Evolutionary conservation across 2,797 vertebrate species (phyloP).

Genomic region (Cyclopterus lumpus): DNA sequence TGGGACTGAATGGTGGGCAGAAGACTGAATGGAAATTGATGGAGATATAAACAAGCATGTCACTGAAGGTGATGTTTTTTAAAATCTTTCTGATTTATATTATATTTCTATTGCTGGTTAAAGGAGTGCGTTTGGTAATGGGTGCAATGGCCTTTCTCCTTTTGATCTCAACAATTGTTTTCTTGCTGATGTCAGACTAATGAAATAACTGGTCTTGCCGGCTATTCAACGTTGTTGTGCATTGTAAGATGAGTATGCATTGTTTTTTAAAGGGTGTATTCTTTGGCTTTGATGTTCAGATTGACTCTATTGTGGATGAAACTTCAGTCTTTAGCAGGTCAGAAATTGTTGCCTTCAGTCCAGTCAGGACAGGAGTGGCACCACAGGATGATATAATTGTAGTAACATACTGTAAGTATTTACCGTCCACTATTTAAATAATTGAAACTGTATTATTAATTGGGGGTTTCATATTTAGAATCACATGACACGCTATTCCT

Average conservation of each 20-base stretch:
- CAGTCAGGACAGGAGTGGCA: not conserved
- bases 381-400: not conserved
- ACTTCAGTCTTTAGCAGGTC: not conserved
- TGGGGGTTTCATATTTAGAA: slow-evolving; percentile 27
- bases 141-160: not conserved
- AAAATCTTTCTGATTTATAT: not conserved
- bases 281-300: not conserved
- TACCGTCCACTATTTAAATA: slow-evolving; percentile 17
- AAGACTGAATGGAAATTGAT: slow-evolving; percentile 31
- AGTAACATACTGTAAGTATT: not conserved
- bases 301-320: not conserved
- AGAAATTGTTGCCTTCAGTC: not conserved
- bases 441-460: slow-evolving; percentile 35
- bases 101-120: not conserved
- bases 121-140: not conserved
- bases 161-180: not conserved
- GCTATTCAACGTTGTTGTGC: not conserved
- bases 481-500: not conserved
- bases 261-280: not conserved
- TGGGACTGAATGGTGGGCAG: slow-evolving; percentile 26
- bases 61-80: slow-evolving; percentile 45
- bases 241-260: not conserved
- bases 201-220: slow-evolving; percentile 2
- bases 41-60: not conserved
- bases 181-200: not conserved